Base-by-base conservation (phyloP, 2,797 vertebrate genomes). In the Simalia tracyae region DNA sequence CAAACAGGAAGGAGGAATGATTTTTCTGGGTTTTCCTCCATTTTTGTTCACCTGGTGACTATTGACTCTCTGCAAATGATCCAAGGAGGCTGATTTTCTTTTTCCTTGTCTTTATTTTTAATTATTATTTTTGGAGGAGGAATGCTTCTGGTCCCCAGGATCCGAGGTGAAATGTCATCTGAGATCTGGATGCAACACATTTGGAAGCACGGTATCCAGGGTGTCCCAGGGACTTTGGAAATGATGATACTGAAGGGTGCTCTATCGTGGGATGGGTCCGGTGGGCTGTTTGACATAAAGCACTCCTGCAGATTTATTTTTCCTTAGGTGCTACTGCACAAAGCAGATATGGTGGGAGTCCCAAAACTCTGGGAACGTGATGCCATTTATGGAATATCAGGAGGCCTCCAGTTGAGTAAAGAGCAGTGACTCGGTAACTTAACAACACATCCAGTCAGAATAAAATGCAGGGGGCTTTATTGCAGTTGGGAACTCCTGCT, bases 381-480 rank as follows among this genome's bases (percentile, higher is more conserved):
- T 54, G n/a, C 46, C 60, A 68, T 31, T 54, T n/a, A 31, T 3
- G 42, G 12, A 36, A n/a, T n/a, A 61, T 24, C 5, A 9, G 46
- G 60, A 87, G 22, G 15, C 60, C 57, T 46, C n/a, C 26, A 66
- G 12, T 17, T 17, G 66, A 36, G 3, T 61, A 87, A 56, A 36
- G 84, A 81, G 57, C 56, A 64, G 9, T 4, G 6, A 42, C 46
- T 90, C 66, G 28, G 85, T 92, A 88, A 92, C 72, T 64, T 64
- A 90, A 46, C 85, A 93, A 46, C 85, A 91, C 57, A 64, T 84
- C 92, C 90, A 76, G 90, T 87, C 86, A 91, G 87, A 61, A 76
- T 84, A 66, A 90, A 92, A 92, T 26, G 26, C 59, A 92, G 64
- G 85, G 85, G 68, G 89, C 85, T 92, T 92, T 92, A 92, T 92